phyloP scores from a whole-genome alignment of 2,888 invertebrate genomes.

The Idaea biselata region DNA sequence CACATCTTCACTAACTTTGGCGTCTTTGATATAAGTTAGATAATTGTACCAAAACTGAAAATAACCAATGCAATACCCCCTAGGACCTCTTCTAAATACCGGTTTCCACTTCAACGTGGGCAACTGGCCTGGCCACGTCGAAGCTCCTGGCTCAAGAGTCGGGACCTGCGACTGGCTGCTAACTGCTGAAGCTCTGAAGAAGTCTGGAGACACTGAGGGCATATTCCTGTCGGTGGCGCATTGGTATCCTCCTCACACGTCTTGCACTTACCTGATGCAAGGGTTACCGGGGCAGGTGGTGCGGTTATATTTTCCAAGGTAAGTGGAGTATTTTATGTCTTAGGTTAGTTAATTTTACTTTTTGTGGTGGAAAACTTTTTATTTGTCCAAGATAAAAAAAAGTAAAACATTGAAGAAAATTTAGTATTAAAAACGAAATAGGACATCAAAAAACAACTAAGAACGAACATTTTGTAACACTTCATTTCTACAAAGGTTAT shows the following conservation, averaged over 20 bases:
- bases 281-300: constrained; percentile 93
- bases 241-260: constrained; percentile 96
- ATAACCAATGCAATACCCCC: background rate
- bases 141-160: constrained; percentile 91
- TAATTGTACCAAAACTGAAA: background rate
- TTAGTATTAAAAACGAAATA: too few species aligned
- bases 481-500: too few species aligned
- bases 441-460: too few species aligned
- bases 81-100: constrained; percentile 92
- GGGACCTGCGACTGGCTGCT: constrained; percentile 94
- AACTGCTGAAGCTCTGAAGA: constrained; percentile 88
- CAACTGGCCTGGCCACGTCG: constrained; percentile 95
- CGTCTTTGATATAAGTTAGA: background rate
- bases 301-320: constrained; percentile 94
- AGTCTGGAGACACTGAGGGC: constrained; percentile 90
- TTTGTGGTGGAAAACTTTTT: too few species aligned
- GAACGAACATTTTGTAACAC: too few species aligned
- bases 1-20: too few species aligned
- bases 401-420: too few species aligned
- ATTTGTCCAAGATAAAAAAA: too few species aligned
- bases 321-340: constrained; percentile 28
- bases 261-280: constrained; percentile 94
- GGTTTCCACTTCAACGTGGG: constrained; percentile 97
- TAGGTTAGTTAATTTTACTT: too few species aligned
- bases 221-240: constrained; percentile 95